Base-by-base conservation (phyloP, 2,888 invertebrate genomes). In the Protonemura montana region DNA sequence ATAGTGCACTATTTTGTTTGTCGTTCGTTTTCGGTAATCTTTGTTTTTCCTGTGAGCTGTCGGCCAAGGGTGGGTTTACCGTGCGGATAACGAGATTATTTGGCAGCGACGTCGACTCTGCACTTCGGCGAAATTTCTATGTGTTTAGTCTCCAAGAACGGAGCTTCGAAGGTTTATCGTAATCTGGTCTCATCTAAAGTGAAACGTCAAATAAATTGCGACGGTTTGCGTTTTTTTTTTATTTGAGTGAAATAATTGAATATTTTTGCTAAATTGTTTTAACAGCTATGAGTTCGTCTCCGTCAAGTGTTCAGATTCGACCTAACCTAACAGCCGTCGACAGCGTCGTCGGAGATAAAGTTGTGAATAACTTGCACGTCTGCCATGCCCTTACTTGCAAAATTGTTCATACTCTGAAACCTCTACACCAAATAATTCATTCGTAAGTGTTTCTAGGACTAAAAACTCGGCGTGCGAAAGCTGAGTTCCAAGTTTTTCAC, bases 191-290 rank as follows among this genome's bases (percentile, higher is more conserved):
- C 59, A 21, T 59, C 59, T 59, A 1, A 1, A 16, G 59, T 21
- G 59, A 59, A 21, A 21, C 59, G 6, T 16, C 59, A 1, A 21
- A 59, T 59, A 10, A 21, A 21, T 10, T 21, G 16, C 21, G 59
- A 21, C 59, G 59, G 16, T 35, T 35, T 35, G 35, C 3, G 35
- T 35, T 35, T 35, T 35, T 3, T 59, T 41, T 41, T 13, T 41
- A 13, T 41, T 41, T 21, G 21, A 59, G 81, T 81, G 21, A 81
- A 81, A 30, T 81, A 81, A 81, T 30, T 29, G 30, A 28, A 78
- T 81, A 81, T 81, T 81, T 81, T 81, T 81, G 81, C 81, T 81
- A 81, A 81, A 81, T 81, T 81, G 21, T 30, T 81, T 81, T 81
- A 25, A 28, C 21, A 29, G 30, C 16, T 59, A 59, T 30, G 81